Conservation (phyloP, 2,797 vertebrate species). For the Xyrichtys novacula region DNA sequence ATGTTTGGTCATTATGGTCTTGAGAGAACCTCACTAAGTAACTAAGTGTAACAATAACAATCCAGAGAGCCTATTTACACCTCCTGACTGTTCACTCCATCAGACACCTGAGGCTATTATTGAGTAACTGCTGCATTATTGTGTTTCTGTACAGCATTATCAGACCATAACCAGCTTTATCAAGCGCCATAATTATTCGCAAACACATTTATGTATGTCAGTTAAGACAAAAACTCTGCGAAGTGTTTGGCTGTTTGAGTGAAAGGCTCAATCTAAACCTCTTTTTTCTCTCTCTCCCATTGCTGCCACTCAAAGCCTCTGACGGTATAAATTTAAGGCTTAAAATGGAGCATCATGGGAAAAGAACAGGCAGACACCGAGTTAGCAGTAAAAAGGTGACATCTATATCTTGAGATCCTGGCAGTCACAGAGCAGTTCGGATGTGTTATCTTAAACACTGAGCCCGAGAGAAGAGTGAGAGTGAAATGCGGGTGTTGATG, state of each 20-base stretch:
- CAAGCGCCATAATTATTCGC: conserved; percentile 19
- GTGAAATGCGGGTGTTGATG: background rate
- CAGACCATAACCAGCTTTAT: background rate
- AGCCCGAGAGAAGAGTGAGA: background rate
- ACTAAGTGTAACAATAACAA: conserved; percentile 1
- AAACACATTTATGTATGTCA: conserved; percentile 5
- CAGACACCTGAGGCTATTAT: conserved; percentile 20
- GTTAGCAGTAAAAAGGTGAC: background rate
- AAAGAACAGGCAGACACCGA: background rate
- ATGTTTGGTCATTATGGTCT: background rate
- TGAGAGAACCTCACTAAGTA: background rate
- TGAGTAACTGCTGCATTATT: conserved; percentile 1
- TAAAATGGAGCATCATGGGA: conserved; percentile 20
- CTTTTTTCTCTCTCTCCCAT: background rate
- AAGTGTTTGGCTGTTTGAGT: background rate
- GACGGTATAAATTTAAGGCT: background rate
- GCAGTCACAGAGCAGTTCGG: background rate
- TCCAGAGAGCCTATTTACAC: conserved; percentile 16
- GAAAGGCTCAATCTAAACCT: conserved; percentile 1
- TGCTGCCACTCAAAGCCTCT: conserved; percentile 6
- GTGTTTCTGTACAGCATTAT: conserved; percentile 8
- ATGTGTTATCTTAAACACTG: background rate
- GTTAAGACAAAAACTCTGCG: conserved; percentile 12
- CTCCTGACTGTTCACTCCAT: conserved; percentile 13
- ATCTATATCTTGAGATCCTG: background rate